Evolutionary conservation across 2,113 vertebrate genomes (phyloP).

Genomic region (Cacatua alba): DNA sequence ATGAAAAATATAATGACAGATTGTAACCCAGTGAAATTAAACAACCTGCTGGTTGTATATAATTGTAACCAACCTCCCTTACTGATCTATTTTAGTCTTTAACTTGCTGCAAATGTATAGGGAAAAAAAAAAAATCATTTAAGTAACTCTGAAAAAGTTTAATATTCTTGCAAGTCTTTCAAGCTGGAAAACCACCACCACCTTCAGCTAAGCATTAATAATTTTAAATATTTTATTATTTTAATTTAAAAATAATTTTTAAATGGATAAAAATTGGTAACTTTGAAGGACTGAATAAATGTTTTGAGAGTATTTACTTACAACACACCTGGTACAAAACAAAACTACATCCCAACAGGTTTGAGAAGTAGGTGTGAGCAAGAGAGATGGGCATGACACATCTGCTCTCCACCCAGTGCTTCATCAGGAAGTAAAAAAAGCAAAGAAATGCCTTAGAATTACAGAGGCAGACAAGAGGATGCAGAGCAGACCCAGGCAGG

Average conservation of each 20-base stretch:
- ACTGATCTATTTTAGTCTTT: background rate
- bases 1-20: background rate
- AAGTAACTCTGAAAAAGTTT: background rate
- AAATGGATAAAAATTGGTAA: background rate
- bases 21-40: background rate
- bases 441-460: background rate
- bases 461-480: background rate
- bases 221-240: no score
- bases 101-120: background rate
- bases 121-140: background rate
- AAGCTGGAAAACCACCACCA: background rate
- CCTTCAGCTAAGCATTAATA: background rate
- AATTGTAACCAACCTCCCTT: background rate
- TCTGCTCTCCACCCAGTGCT: background rate
- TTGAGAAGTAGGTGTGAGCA: background rate
- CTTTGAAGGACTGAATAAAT: background rate
- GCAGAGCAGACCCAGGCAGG: background rate
- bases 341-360: background rate
- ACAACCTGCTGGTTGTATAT: background rate
- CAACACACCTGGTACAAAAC: accelerated
- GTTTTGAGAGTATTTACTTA: background rate
- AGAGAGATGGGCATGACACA: accelerated
- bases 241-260: background rate
- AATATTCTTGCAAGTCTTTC: background rate
- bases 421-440: background rate